These are phyloP conservation scores for Cerastoderma edule DNA, from an alignment of 2,888 invertebrate genomes.

Conservation along the genomic window DNA sequence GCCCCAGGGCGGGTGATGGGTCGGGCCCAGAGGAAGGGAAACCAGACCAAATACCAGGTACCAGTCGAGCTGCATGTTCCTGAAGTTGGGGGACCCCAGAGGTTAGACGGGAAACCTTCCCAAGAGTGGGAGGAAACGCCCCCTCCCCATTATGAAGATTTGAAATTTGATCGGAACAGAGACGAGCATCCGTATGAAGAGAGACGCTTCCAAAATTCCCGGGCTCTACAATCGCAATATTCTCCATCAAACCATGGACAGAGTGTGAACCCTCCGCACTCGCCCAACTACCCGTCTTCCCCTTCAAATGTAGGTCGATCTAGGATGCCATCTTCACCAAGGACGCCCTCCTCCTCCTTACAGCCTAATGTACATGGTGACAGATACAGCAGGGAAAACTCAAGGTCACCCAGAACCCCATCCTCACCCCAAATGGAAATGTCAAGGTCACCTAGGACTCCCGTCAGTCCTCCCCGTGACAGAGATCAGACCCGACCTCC, in stretches of 20 bases:
- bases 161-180: constrained; percentile 7
- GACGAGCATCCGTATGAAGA: constrained; percentile 36
- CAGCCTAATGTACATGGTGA: neutral
- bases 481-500: neutral
- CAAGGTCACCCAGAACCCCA: constrained; percentile 12
- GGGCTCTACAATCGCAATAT: constrained; percentile 8
- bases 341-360: neutral
- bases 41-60: constrained; percentile 44
- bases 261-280: constrained; percentile 1
- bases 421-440: constrained; percentile 3
- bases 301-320: neutral
- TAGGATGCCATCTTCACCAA: constrained; percentile 21
- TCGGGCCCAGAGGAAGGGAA: constrained; percentile 42
- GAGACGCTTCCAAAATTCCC: neutral
- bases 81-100: constrained; percentile 35
- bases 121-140: neutral
- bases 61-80: constrained; percentile 62
- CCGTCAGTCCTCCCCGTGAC: neutral
- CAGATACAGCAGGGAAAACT: neutral
- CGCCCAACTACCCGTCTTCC: neutral
- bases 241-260: neutral
- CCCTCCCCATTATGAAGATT: constrained; percentile 23
- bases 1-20: constrained; percentile 41
- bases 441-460: constrained; percentile 20
- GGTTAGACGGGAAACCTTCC: neutral